Evolutionary conservation across 2,888 invertebrate species (phyloP).

Genomic region (Dione vanillae): DNA sequence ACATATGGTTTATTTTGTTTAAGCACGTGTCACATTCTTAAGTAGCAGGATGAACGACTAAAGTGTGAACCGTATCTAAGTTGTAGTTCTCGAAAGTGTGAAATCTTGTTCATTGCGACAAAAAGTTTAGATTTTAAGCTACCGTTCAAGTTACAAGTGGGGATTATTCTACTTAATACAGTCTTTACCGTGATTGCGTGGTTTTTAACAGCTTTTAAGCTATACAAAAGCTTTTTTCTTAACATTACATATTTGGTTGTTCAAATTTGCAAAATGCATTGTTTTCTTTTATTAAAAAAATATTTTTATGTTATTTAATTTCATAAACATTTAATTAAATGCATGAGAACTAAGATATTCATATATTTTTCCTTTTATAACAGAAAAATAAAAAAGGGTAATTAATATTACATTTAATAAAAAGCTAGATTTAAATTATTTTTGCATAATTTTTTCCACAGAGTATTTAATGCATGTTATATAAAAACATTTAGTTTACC

Average conservation of each 20-base stretch:
- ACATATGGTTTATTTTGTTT: slow-evolving; percentile 16
- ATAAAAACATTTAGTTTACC: too few species aligned
- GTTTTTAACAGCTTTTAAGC: not conserved
- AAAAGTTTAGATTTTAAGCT: slow-evolving; percentile 57
- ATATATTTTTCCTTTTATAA: too few species aligned
- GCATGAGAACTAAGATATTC: too few species aligned
- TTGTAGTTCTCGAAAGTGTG: slow-evolving; percentile 64
- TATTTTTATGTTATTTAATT: too few species aligned
- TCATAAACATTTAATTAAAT: too few species aligned
- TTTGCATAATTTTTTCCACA: too few species aligned
- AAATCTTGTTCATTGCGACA: slow-evolving; percentile 60
- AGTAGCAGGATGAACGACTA: slow-evolving; percentile 37
- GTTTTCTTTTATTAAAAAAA: not conserved
- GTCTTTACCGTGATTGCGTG: not conserved
- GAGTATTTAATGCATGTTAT: too few species aligned
- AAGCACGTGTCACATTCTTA: not conserved
- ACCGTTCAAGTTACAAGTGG: slow-evolving; percentile 24
- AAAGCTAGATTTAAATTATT: too few species aligned
- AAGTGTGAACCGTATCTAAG: slow-evolving; percentile 57
- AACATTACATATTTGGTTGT: not conserved
- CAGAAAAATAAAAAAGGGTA: too few species aligned
- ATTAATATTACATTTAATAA: too few species aligned
- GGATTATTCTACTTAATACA: slow-evolving; percentile 18
- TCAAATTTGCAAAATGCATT: not conserved
- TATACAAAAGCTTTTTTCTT: not conserved